A percentile compares a stretch with the other conserved stretches of the same genome.
These are phyloP conservation scores for Poecilia velifera DNA, from an alignment of 2,797 vertebrate species.

Conservation along the genomic window DNA sequence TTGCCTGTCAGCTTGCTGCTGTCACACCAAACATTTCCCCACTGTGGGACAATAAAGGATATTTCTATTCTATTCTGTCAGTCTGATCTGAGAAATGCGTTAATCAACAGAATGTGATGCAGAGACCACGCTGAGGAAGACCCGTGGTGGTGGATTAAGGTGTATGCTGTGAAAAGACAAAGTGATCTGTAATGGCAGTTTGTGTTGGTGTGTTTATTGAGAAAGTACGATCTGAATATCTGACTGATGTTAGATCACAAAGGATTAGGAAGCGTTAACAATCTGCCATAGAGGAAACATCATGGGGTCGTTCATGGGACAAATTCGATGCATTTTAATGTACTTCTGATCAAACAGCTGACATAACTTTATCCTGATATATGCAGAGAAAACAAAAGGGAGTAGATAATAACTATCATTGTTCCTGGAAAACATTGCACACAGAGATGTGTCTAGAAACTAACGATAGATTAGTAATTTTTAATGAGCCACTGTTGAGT, in stretches of 20 bases:
- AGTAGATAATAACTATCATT: neutral
- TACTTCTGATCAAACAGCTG: neutral
- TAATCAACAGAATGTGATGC: neutral
- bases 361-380: neutral
- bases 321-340: neutral
- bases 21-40: neutral
- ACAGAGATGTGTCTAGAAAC: conserved; percentile 7
- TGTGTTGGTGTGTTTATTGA: neutral
- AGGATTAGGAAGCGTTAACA: neutral
- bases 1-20: neutral
- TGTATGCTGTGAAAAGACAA: neutral
- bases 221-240: neutral
- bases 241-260: neutral
- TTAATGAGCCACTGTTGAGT: conserved; percentile 32
- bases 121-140: neutral
- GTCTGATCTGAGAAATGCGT: neutral
- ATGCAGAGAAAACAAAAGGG: neutral
- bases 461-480: conserved; percentile 20
- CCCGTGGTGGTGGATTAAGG: neutral
- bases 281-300: neutral
- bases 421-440: neutral
- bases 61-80: neutral
- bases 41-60: neutral
- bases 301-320: neutral
- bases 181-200: neutral